Evolutionary conservation across 2,797 vertebrate species (phyloP).

Genomic region (Scolopax bukidnonensis): DNA sequence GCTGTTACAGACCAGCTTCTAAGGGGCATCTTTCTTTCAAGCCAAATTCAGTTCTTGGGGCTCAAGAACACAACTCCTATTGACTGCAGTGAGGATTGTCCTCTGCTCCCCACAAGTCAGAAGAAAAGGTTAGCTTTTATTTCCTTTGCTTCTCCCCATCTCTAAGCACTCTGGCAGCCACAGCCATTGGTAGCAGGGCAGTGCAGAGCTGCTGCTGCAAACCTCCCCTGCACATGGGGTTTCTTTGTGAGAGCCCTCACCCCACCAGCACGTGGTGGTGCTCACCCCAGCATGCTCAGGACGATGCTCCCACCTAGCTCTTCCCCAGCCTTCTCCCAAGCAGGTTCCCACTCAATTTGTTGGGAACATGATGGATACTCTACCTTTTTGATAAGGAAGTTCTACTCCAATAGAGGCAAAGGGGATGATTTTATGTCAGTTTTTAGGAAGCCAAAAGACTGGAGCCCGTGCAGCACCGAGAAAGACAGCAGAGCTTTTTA

Average conservation of each 20-base stretch:
- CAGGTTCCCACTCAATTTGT: neutral
- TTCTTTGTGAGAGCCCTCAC: neutral
- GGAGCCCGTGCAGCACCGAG: neutral
- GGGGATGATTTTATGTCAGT: neutral
- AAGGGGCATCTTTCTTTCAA: neutral
- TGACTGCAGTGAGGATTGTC: neutral
- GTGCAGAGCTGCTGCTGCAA: neutral
- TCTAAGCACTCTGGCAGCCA: neutral
- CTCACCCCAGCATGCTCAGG: neutral
- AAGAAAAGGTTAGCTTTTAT: neutral
- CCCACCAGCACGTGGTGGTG: neutral
- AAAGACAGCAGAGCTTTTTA: neutral
- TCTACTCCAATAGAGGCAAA: no score
- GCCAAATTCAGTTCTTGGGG: neutral
- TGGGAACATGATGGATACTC: neutral
- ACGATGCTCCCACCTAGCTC: accelerated
- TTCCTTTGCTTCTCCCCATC: neutral
- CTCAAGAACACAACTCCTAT: neutral
- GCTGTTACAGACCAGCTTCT: neutral
- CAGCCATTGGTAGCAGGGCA: accelerated
- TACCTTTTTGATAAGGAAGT: neutral
- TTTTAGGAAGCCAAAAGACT: neutral
- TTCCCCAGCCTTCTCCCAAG: neutral
- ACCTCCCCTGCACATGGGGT: neutral
- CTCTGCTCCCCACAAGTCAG: neutral